Conservation (phyloP, 2,113 vertebrate genomes). For the Colaptes auratus region DNA sequence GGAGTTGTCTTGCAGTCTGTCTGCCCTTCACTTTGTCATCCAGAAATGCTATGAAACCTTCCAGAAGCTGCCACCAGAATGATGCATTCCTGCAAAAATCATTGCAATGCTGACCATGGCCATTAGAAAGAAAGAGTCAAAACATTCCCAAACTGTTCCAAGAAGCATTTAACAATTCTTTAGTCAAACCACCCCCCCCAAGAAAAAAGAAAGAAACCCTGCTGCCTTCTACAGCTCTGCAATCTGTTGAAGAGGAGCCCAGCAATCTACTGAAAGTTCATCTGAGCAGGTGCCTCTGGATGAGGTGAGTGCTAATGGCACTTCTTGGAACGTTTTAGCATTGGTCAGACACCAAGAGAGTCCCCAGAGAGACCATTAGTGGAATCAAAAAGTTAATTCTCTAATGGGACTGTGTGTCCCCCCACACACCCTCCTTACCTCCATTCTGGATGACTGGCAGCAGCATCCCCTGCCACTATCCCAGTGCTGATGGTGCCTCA, state of each 20-base stretch:
- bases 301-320: background rate
- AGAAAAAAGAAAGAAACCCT: no score
- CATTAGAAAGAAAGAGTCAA: background rate
- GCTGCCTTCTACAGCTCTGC: background rate
- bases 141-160: background rate
- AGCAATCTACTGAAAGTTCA: background rate
- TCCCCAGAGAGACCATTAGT: background rate
- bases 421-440: background rate
- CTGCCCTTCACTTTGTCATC: background rate
- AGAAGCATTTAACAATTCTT: background rate
- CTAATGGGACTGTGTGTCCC: background rate
- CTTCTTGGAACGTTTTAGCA: background rate
- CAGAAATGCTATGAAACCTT: background rate
- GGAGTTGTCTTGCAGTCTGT: background rate
- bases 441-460: background rate
- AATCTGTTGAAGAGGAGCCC: background rate
- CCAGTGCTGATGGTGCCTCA: rapidly evolving
- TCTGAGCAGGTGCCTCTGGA: background rate
- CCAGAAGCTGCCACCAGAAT: background rate
- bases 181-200: background rate
- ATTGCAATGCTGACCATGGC: background rate
- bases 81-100: background rate
- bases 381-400: background rate
- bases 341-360: background rate
- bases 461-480: rapidly evolving